Evolutionary conservation across 1,140 invertebrate species (phyloP).

Genomic region (Drosophila truncata): DNA sequence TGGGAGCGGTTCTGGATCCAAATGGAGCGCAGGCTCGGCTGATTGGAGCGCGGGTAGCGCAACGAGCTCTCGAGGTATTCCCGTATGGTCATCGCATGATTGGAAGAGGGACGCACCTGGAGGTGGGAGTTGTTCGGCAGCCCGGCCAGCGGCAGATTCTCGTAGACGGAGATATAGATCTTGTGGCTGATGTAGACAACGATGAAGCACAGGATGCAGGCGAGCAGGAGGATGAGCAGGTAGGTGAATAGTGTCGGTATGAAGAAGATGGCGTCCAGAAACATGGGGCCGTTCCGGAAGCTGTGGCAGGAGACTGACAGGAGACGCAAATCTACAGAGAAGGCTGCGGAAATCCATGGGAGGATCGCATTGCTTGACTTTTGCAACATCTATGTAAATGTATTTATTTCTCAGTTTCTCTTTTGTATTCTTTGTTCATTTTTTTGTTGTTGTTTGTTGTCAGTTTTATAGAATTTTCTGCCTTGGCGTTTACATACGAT

Average conservation of each 20-base stretch:
- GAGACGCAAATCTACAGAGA: slow-evolving; percentile 32
- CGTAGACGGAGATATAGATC: slow-evolving; percentile 77
- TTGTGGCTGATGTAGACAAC: slow-evolving; percentile 82
- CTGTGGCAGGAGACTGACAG: slow-evolving; percentile 24
- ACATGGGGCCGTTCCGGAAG: slow-evolving; percentile 51
- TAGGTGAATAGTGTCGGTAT: slow-evolving; percentile 83
- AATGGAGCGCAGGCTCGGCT: slow-evolving; percentile 45
- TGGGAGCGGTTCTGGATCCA: slow-evolving; percentile 58
- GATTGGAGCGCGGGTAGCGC: slow-evolving; percentile 20
- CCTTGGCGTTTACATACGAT: slow-evolving; percentile 73
- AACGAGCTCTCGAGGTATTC: slow-evolving; percentile 16
- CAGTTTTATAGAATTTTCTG: slow-evolving; percentile 52
- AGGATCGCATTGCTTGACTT: slow-evolving; percentile 46
- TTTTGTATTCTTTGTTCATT: slow-evolving; percentile 39
- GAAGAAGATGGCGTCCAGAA: slow-evolving; percentile 78
- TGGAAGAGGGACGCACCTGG: slow-evolving; percentile 9
- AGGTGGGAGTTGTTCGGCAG: slow-evolving; percentile 16
- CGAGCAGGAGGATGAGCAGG: slow-evolving; percentile 70
- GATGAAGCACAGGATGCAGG: slow-evolving; percentile 78
- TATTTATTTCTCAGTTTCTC: slow-evolving; percentile 76
- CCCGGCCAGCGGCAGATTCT: slow-evolving; percentile 70
- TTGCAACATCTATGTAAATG: slow-evolving; percentile 84
- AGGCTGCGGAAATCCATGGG: slow-evolving; percentile 28
- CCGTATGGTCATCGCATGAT: slow-evolving; percentile 30
- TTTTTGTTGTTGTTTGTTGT: slow-evolving; percentile 46